Conservation (phyloP, 2,888 invertebrate genomes). For the Galeruca laticollis region DNA sequence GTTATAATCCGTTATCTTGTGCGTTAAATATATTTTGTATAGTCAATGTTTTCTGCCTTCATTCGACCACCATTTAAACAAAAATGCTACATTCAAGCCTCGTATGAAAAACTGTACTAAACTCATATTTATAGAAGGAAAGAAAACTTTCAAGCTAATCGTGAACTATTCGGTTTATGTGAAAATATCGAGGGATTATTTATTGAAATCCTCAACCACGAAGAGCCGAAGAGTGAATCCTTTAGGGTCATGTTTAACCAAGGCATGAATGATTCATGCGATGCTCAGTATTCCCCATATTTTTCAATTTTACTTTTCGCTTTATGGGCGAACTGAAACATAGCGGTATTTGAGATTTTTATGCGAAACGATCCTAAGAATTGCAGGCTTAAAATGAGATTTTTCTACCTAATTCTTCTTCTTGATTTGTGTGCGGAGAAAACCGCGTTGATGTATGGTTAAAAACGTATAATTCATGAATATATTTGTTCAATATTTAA, state of each 20-base stretch:
- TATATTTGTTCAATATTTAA: too few species aligned
- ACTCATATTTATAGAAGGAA: background rate
- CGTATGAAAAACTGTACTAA: too few species aligned
- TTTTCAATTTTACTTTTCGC: conserved; percentile 21
- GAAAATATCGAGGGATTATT: conserved; percentile 24
- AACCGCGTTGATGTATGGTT: too few species aligned
- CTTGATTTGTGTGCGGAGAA: conserved; percentile 10
- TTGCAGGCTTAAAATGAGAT: background rate
- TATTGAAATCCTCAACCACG: conserved; percentile 21
- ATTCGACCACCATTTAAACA: too few species aligned
- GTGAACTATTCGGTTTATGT: background rate
- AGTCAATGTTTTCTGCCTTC: too few species aligned
- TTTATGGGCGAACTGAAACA: background rate
- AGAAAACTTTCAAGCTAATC: conserved; percentile 1
- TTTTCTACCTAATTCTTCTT: background rate
- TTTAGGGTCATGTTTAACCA: conserved; percentile 19
- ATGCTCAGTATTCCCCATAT: conserved; percentile 12
- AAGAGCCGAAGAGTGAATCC: background rate
- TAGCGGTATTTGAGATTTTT: conserved; percentile 8
- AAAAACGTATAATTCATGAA: too few species aligned
- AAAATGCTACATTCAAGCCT: too few species aligned
- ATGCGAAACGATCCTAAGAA: background rate
- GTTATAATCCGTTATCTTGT: too few species aligned
- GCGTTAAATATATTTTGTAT: too few species aligned
- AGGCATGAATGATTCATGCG: conserved; percentile 28